These are phyloP conservation scores for Phymastichus coffea DNA, from an alignment of 1,140 invertebrate species.

Conservation along the genomic window DNA sequence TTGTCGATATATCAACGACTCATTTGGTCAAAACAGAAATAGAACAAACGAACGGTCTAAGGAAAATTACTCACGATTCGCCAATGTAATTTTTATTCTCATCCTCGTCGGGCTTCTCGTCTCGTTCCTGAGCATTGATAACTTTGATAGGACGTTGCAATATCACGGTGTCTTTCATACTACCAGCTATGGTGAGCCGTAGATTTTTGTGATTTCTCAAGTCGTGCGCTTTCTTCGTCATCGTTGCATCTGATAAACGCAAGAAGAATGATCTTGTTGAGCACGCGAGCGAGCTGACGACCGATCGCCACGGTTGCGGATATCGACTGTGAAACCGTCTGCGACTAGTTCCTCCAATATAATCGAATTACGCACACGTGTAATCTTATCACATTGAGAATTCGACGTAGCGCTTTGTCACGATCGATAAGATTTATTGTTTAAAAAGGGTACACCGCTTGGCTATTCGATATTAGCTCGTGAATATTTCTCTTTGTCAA, in stretches of 20 bases:
- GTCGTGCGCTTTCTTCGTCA: not conserved
- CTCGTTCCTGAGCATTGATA: not conserved
- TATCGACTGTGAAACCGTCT: not conserved
- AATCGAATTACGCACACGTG: not conserved
- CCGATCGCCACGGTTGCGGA: not conserved
- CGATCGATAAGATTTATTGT: not conserved
- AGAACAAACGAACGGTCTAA: not conserved
- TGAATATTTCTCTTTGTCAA: too few relatives aligned
- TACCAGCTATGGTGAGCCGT: slow-evolving; percentile 3
- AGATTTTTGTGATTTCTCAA: slow-evolving; percentile 15
- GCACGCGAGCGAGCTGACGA: not conserved
- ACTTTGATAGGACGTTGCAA: not conserved
- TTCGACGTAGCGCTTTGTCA: not conserved
- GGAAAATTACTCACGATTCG: not conserved
- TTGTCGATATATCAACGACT: not conserved
- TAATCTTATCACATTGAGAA: slow-evolving; percentile 14
- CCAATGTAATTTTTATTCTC: not conserved
- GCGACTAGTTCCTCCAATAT: not conserved
- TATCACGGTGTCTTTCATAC: not conserved
- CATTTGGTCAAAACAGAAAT: not conserved
- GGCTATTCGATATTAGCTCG: too few relatives aligned
- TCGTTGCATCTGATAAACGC: not conserved
- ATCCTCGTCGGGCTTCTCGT: not conserved
- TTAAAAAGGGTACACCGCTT: too few relatives aligned
- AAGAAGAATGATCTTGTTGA: not conserved